Percentiles rank a stretch among this genome's conserved stretches.
These are phyloP conservation scores for Homarus gammarus DNA, from an alignment of 2,888 invertebrate species.

Conservation along the genomic window DNA sequence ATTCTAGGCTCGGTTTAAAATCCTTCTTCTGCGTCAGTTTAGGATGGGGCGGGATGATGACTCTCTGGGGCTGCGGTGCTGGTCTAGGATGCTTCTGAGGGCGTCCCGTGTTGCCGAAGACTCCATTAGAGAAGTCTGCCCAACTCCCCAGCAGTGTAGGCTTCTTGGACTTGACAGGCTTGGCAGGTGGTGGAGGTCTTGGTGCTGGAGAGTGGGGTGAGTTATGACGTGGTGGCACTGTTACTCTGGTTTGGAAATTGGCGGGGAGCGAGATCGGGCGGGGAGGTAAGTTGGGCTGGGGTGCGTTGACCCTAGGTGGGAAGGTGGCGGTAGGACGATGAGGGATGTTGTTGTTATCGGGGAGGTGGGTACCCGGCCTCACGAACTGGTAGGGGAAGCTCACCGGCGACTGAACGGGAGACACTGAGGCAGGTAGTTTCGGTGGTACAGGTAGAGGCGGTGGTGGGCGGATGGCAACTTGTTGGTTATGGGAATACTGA, in stretches of 20 bases:
- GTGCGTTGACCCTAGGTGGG: not conserved
- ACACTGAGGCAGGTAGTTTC: not conserved
- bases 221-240: not conserved
- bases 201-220: not conserved
- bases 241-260: not conserved
- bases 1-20: not conserved
- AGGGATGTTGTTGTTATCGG: slow-evolving; percentile 9
- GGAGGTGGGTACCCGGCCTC: not conserved
- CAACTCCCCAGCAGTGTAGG: not conserved
- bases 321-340: not conserved
- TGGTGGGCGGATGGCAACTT: not conserved
- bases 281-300: not conserved
- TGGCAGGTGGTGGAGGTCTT: not conserved
- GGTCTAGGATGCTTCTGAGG: slow-evolving; percentile 55
- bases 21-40: slow-evolving; percentile 32
- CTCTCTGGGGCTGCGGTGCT: slow-evolving; percentile 39
- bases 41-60: slow-evolving; percentile 15
- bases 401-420: not conserved
- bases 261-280: too few species aligned
- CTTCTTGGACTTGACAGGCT: slow-evolving; percentile 24
- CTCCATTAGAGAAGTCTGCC: not conserved
- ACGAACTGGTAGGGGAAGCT: slow-evolving; percentile 62
- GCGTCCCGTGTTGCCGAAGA: not conserved
- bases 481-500: slow-evolving; percentile 2
- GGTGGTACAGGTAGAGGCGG: slow-evolving; percentile 13